Conservation (phyloP, 2,113 vertebrate genomes). For the Columba janthina region DNA sequence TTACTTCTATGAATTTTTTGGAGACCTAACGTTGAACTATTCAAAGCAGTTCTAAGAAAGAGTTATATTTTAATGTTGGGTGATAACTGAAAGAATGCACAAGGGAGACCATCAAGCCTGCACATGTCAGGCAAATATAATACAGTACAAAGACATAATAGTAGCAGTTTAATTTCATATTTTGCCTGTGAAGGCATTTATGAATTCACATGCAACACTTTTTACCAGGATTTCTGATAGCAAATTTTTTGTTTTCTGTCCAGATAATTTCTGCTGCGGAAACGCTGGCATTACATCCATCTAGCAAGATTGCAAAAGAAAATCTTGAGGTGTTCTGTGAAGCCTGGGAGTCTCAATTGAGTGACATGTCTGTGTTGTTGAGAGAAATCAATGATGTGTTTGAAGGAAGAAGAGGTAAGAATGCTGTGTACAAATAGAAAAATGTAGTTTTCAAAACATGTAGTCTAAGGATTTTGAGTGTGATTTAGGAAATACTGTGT, state of each 20-base stretch:
- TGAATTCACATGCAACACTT: neutral
- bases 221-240: neutral
- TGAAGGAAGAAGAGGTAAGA: slow-evolving; percentile 92
- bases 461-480: neutral
- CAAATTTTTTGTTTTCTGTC: slow-evolving; percentile 27
- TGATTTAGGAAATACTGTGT: neutral
- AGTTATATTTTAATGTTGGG: neutral
- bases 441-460: neutral
- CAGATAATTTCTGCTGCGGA: slow-evolving; percentile 97
- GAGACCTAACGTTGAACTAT: neutral
- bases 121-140: neutral
- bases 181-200: neutral
- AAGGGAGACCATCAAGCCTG: neutral
- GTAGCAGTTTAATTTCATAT: neutral
- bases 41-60: neutral
- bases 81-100: neutral
- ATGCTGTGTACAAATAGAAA: neutral
- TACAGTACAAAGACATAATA: neutral
- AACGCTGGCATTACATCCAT: slow-evolving; percentile 93
- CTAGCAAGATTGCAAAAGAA: slow-evolving; percentile 98
- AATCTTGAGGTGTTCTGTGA: slow-evolving; percentile 99
- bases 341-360: slow-evolving; percentile 97
- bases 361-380: slow-evolving; percentile 90
- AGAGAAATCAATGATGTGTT: slow-evolving; percentile 94
- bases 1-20: neutral